Evolutionary conservation across 2,888 invertebrate species (phyloP), one percentile per base, ranked within the genome.

Genomic region (Watsonalla binaria): DNA sequence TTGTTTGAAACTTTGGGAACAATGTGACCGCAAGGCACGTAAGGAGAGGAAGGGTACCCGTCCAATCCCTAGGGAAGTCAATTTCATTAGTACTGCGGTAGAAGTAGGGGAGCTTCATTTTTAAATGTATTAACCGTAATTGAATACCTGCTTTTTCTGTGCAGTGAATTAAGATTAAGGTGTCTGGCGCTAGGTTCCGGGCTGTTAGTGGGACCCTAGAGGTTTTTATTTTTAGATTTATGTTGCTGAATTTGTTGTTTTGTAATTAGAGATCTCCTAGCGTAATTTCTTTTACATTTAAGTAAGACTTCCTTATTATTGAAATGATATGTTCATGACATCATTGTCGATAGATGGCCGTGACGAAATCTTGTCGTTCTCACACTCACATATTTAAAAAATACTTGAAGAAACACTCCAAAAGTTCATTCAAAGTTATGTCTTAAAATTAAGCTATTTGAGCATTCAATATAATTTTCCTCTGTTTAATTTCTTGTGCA

Each of bases 11-110:
- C 62, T 66, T 63, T 55, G 51, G 55, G 57, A 70, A 74, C 70
- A 70, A 66, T 65, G 67, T 61, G 68, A 69, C 67, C 68, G 63
- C 71, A 66, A 64, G 57, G 60, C 62, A 61, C 54, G 54, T 52
- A 70, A 70, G 73, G 66, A 68, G 63, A 68, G 62, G 62, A 60
- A 67, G 74, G 80, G 72, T 68, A 70, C 61, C 62, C 62, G 65
- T 70, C 63, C 64, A 42, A 65, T 78, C 90, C 78, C 87, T 11
- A 54, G 87, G 86, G 89, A 85, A 82, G 81, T 81, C 86, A 82
- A 89, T 89, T 89, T 89, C 88, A 89, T 90, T 90, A 90, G 86
- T 86, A 77, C 82, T 79, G 85, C 74, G 84, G 85, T 84, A 68
- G 70, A 68, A 64, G 65, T 65, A 66, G 78, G 80, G 74, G 69